These are phyloP conservation scores for Cyclophora punctaria DNA, from an alignment of 2,888 invertebrate species.

Conservation along the genomic window DNA sequence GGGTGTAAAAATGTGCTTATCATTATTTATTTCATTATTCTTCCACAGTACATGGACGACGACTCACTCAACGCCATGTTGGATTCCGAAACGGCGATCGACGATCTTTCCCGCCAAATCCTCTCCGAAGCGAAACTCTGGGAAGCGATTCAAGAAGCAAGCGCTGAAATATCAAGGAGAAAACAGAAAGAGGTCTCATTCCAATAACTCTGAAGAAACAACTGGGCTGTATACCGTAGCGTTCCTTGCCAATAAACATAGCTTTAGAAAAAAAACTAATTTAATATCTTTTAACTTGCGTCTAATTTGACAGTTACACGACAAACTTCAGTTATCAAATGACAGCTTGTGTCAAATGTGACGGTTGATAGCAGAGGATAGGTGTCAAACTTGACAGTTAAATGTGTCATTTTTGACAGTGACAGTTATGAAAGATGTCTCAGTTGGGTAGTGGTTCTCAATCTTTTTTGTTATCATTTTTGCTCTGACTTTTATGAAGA, in stretches of 20 bases:
- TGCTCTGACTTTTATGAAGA: no score
- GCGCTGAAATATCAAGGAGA: slow-evolving; percentile 79
- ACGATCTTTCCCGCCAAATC: slow-evolving; percentile 85
- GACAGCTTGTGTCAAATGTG: neutral
- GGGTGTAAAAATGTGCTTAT: no score
- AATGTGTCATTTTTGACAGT: no score
- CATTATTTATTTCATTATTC: neutral
- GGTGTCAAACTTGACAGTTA: no score
- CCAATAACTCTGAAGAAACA: slow-evolving; percentile 4
- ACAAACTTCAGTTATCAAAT: no score
- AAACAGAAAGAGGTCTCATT: slow-evolving; percentile 64
- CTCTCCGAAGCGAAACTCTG: slow-evolving; percentile 85
- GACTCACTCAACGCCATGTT: slow-evolving; percentile 79
- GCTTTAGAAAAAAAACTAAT: neutral
- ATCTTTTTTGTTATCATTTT: no score
- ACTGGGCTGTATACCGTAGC: slow-evolving; percentile 31
- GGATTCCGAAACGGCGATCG: slow-evolving; percentile 81
- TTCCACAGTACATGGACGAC: slow-evolving; percentile 59
- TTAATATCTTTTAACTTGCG: no score
- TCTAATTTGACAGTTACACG: no score
- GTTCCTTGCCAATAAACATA: slow-evolving; percentile 16
- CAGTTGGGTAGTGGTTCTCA: neutral
- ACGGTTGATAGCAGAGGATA: no score
- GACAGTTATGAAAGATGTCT: no score
- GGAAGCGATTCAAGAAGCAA: slow-evolving; percentile 87